Base-by-base conservation (phyloP, 2,888 invertebrate genomes). In the Lepidochitona cinerea region DNA sequence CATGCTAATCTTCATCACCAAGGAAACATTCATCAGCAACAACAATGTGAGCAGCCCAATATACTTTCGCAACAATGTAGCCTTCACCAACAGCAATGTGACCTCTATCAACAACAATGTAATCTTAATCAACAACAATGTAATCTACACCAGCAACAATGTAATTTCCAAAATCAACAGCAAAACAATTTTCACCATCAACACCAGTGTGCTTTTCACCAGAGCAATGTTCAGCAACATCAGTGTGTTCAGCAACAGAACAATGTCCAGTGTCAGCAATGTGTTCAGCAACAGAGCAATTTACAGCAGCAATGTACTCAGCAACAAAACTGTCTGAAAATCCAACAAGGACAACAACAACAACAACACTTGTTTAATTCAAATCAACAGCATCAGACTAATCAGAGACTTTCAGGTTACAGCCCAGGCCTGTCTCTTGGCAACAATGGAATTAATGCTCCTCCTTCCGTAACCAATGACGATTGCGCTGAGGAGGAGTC, bases 401-500 rank as follows among this genome's bases (percentile, higher is more conserved):
- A 26, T 64, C 64, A 26, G 64, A 14, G 26, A 23, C 64, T 33
- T 14, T 18, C 64, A 23, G 29, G 14, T 14, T 26, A 5, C 64
- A 26, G 33, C 64, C 33, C 64, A 5, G 4, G n/a, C 64, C n/a
- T 64, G 33, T 14, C 64, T 64, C 64, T 64, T 26, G 14, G 26
- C 18, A 64, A 14, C 3, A 26, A 26, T 26, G 18, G 14, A 14
- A 64, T 23, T n/a, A 64, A 2, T 32, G 32, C 14, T 32, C n/a
- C 26, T 18, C 49, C 49, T n/a, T 18, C 49, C 49, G 23, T 49
- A n/a, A 18, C 49, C 49, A 52, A 70, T 49, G 73, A 54, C 23
- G 84, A 83, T 64, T 78, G 84, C 52, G 83, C 83, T 52, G 88
- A 86, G 49, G 86, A 86, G 49, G 81, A 81, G 70, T 87, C 87